Base-by-base conservation (phyloP, 2,888 invertebrate species). In the Spodoptera littoralis region DNA sequence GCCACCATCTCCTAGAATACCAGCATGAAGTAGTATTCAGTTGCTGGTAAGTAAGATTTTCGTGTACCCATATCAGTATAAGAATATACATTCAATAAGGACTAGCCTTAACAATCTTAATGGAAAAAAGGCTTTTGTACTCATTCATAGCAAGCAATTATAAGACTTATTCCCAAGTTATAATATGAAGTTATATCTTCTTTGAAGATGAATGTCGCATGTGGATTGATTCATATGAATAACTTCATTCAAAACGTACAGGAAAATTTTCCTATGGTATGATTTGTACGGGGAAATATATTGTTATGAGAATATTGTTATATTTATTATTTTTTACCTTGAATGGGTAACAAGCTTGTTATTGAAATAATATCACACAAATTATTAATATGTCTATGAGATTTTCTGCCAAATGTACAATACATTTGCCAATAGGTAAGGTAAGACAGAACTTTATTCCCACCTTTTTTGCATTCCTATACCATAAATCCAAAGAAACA, bases 71-170 rank as follows among this genome's bases (percentile, higher is more conserved):
- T 27, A 27, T 27, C 27, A 27, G 27, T 4, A 27, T 27, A 27
- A 27, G 3, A 27, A 27, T 18, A 18, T 18, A 30, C 30, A 30
- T 30, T 30, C 6, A 30, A 2, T 30, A 30, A 30, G 30, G 4
- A 18, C 30, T 30, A 30, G 8, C 36, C 9, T 36, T 36, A 3
- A 30, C 30, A 30, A 5, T 42, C 12, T 30, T 13, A 0, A 18
- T 13, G 12, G 2, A 55, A 45, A 41, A 76, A 77, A 43, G 52
- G 44, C 30, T 58, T 54, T 48, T 59, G 11, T 51, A 44, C 47
- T 54, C 30, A 51, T 54, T 36, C 6, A 22, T 9, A 11, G 18
- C 42, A 52, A 43, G 47, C 47, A 64, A 64, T 64, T 51, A 64
- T 2, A 47, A 2, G 47, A 12, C 3, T 42, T 58, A 30, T 50